Evolutionary conservation across 2,797 vertebrate species (phyloP).

Genomic region (Champsocephalus esox): DNA sequence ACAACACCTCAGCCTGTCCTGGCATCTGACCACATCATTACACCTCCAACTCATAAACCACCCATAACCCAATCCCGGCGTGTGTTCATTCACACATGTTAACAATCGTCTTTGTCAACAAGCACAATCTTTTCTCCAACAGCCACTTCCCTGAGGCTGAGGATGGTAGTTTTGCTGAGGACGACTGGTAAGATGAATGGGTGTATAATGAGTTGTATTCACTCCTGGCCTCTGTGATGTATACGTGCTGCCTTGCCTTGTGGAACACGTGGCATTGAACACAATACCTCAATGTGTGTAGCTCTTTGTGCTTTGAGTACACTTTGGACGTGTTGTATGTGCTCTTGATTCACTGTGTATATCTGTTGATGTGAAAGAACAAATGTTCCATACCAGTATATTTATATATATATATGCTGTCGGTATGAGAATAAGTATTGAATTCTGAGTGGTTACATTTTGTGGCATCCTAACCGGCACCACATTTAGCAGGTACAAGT

Average conservation of each 20-base stretch:
- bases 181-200: conserved; percentile 92
- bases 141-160: conserved; percentile 95
- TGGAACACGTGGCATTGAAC: conserved; percentile 69
- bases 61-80: conserved; percentile 25
- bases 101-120: conserved; percentile 64
- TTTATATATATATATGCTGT: not conserved
- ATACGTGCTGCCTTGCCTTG: conserved; percentile 77
- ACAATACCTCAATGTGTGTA: conserved; percentile 44
- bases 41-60: conserved; percentile 41
- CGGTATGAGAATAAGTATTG: not conserved
- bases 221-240: conserved; percentile 78
- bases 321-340: conserved; percentile 57
- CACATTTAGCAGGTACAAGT: conserved; percentile 22
- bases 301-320: conserved; percentile 45
- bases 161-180: conserved; percentile 93
- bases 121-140: conserved; percentile 79
- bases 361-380: conserved; percentile 31
- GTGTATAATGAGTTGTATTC: conserved; percentile 58
- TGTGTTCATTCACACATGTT: conserved; percentile 32
- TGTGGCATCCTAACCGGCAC: conserved; percentile 13
- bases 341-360: conserved; percentile 36
- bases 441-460: not conserved
- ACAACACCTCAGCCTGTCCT: conserved; percentile 14
- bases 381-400: not conserved
- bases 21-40: conserved; percentile 20